Conservation (phyloP, 2,797 vertebrate genomes). For the Cephalopachus bancanus region DNA sequence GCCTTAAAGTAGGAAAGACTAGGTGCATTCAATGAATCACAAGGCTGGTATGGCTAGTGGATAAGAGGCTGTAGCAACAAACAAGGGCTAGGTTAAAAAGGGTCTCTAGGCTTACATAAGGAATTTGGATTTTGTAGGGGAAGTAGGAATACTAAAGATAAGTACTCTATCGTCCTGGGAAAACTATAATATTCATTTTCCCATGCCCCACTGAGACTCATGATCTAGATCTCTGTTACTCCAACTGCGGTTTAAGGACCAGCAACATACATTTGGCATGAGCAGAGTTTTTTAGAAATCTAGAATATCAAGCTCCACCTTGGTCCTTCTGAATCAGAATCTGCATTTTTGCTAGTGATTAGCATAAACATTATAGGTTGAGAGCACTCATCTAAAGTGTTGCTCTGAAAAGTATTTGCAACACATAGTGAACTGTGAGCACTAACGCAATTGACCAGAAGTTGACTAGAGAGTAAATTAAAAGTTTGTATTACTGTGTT, state of each 20-base stretch:
- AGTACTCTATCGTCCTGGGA: not conserved
- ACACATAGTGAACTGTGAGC: not conserved
- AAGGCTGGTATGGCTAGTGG: not conserved
- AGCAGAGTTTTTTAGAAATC: constrained; percentile 17
- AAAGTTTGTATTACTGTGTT: not conserved
- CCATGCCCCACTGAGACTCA: not conserved
- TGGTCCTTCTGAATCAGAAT: not conserved
- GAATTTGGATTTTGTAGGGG: constrained; percentile 12
- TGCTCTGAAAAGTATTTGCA: constrained; percentile 47
- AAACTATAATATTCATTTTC: not conserved
- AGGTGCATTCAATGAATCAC: not conserved
- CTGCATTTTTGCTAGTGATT: constrained; percentile 3
- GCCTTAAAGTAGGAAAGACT: not conserved
- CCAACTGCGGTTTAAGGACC: not conserved
- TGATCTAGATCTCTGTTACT: constrained; percentile 16
- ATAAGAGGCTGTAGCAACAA: not conserved
- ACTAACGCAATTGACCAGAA: not conserved
- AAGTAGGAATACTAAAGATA: constrained; percentile 31
- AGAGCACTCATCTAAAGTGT: not conserved
- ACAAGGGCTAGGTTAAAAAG: not conserved
- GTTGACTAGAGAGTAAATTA: not conserved
- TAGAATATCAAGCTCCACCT: not conserved
- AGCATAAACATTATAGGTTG: not conserved
- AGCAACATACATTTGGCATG: not conserved
- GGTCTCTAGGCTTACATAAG: not conserved